phyloP scores from a whole-genome alignment of 1,140 invertebrate species.

The Vollenhovia emeryi region DNA sequence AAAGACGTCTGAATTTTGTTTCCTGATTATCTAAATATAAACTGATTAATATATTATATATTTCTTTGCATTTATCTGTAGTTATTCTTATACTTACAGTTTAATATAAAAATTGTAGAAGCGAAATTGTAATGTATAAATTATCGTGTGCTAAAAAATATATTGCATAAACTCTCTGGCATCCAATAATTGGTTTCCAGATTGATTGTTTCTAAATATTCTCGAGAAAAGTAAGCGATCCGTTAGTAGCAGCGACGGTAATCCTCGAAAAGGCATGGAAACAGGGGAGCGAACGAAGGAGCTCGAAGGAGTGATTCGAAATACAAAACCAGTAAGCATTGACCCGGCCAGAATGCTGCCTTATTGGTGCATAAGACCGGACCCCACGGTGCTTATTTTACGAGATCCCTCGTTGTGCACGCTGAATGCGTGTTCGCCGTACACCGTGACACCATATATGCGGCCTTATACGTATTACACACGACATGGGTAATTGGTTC shows the following conservation, averaged over 20 bases:
- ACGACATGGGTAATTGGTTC: constrained; percentile 70
- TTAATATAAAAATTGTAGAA: too few species aligned
- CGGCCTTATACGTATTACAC: constrained; percentile 65
- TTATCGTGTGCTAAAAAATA: background rate
- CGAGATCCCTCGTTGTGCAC: constrained; percentile 68
- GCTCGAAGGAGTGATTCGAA: constrained; percentile 70
- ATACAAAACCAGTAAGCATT: constrained; percentile 84
- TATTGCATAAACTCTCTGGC: background rate
- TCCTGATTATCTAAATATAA: background rate
- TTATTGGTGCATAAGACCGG: constrained; percentile 78
- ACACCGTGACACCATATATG: constrained; percentile 1
- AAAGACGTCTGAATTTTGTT: background rate
- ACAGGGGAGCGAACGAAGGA: constrained; percentile 4
- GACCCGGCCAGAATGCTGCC: constrained; percentile 81
- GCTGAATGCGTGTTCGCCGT: constrained; percentile 54
- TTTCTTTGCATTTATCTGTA: background rate
- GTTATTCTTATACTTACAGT: background rate
- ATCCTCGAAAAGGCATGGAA: constrained; percentile 25
- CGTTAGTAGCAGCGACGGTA: background rate
- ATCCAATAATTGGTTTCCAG: background rate
- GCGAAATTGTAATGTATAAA: too few species aligned
- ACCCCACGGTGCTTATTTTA: constrained; percentile 80
- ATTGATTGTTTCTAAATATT: background rate
- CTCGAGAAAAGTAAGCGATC: background rate
- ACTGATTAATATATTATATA: background rate